Percentiles rank a stretch among this genome's conserved stretches.
phyloP scores from a whole-genome alignment of 2,797 vertebrate genomes.

The Uromys caudimaculatus region DNA sequence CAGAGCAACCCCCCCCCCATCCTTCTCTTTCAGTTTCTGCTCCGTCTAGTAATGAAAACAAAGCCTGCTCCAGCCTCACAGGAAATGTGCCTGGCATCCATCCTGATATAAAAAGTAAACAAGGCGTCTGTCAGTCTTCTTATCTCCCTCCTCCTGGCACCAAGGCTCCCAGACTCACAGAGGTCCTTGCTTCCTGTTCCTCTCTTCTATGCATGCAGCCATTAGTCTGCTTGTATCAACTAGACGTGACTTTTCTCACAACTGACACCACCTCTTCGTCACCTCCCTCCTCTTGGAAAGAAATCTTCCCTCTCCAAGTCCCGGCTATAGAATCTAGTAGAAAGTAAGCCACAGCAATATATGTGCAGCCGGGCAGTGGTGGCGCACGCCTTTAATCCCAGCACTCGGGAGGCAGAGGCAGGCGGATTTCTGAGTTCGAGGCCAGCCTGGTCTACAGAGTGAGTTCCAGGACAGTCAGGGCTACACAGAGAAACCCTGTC shows the following conservation, averaged over 20 bases:
- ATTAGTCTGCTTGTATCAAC: not conserved
- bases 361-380: too few species aligned
- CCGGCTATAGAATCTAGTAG: not conserved
- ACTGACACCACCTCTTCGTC: not conserved
- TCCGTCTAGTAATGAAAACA: not conserved
- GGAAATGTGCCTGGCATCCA: not conserved
- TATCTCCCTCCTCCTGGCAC: not conserved
- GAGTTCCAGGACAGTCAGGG: too few species aligned
- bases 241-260: not conserved
- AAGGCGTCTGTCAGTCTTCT: not conserved
- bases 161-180: not conserved
- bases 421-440: too few species aligned
- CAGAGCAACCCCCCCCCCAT: not conserved
- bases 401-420: too few species aligned
- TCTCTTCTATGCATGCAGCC: not conserved
- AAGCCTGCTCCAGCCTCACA: not conserved
- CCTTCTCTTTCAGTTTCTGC: conserved; percentile 23
- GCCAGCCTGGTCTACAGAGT: too few species aligned
- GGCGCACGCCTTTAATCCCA: too few species aligned
- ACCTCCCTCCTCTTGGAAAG: conserved; percentile 26
- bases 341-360: not conserved
- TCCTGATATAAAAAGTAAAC: conserved; percentile 10
- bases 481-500: too few species aligned
- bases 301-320: not conserved
- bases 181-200: not conserved